Evolutionary conservation across 1,140 invertebrate species (phyloP), one percentile per base, ranked within the genome.

Genomic region (Augochlora pura): DNA sequence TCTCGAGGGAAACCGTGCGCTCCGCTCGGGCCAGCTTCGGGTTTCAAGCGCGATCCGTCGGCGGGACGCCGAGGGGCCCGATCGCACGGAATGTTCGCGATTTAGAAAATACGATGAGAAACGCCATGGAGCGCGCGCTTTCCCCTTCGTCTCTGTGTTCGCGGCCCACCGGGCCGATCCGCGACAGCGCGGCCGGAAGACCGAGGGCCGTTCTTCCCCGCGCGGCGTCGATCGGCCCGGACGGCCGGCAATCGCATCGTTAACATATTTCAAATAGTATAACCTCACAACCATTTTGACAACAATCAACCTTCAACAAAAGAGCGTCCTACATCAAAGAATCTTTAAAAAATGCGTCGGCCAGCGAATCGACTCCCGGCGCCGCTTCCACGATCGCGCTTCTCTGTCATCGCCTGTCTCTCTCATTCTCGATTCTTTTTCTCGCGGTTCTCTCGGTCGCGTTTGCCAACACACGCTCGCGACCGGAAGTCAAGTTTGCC

Each of bases 201-300:
- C 14, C 42, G 42, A 46, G 2, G 42, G 12, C 12, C 39, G 39
- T 42, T 7, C 9, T 42, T 14, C 10, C 2, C 1, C 42, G 42
- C 42, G 42, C 42, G 42, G 10, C 1, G 54, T 9, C 18, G 52
- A 66, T 57, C 70, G 69, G 12, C 42, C 6, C 74, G 72, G 46
- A 67, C 38, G 25, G 54, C 52, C 70, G 78, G 67, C 60, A 12
- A 10, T 75, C 76, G 59, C 82, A 86, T 85, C 86, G 78, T 85
- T 83, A 91, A 91, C 86, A 88, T 90, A 90, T 87, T 91, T 92
- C 84, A 89, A 89, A 89, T 90, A 88, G 85, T 88, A 90, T 90
- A 92, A 93, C 88, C 87, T 93, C 91, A 93, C 91, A 93, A 92
- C 91, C 91, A 92, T 91, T 91, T 92, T 91, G 90, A 92, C 91